Conservation (phyloP, 1,140 invertebrate genomes). For the Zaprionus vittiger region DNA sequence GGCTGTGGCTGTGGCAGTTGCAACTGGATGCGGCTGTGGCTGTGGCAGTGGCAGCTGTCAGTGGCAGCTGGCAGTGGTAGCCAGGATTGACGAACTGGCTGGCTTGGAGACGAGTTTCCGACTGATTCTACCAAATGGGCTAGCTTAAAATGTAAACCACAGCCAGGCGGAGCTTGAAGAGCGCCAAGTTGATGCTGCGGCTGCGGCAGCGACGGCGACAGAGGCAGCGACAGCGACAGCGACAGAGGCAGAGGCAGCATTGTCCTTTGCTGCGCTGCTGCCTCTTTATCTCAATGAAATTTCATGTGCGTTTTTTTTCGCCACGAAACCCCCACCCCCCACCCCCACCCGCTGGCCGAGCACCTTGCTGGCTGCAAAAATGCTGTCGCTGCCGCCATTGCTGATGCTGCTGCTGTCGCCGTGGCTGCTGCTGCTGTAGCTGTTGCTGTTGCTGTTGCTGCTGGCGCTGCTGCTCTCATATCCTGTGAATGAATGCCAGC, state of each 20-base stretch:
- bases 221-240: background rate
- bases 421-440: slow-evolving; percentile 28
- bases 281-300: slow-evolving; percentile 74
- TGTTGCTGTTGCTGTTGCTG: slow-evolving; percentile 22
- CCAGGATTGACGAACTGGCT: slow-evolving; percentile 59
- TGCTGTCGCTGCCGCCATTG: slow-evolving; percentile 4
- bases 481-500: slow-evolving; percentile 84
- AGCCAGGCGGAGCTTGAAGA: slow-evolving; percentile 62
- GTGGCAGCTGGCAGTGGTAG: no score
- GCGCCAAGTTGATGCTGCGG: slow-evolving; percentile 21
- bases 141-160: slow-evolving; percentile 74
- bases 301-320: slow-evolving; percentile 52
- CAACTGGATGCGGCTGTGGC: no score
- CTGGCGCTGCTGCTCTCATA: slow-evolving; percentile 40
- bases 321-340: slow-evolving; percentile 31
- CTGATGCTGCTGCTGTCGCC: slow-evolving; percentile 32
- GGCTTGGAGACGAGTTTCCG: slow-evolving; percentile 73
- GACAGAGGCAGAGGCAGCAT: background rate
- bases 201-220: background rate
- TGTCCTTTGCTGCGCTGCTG: slow-evolving; percentile 68
- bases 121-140: slow-evolving; percentile 75
- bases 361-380: slow-evolving; percentile 8
- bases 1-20: background rate
- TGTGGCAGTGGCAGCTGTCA: background rate
- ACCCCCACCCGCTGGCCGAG: slow-evolving; percentile 4